phyloP scores from a whole-genome alignment of 2,888 invertebrate species.

The Cylindroiulus punctatus region DNA sequence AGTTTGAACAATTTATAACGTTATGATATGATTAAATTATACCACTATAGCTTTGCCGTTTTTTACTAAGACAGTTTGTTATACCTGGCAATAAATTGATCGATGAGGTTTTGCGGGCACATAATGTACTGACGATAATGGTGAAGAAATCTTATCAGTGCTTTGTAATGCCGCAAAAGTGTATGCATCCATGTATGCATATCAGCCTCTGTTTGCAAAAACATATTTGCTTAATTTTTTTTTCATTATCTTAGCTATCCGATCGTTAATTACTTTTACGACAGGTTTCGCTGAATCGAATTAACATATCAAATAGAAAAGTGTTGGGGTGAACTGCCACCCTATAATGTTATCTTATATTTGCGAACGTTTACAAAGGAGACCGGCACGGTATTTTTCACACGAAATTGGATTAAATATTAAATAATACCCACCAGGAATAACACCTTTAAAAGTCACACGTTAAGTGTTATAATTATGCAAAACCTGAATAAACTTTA shows the following conservation, averaged over 20 bases:
- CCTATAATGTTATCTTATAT: not conserved
- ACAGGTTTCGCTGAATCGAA: not conserved
- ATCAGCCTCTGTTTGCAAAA: not conserved
- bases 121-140: not conserved
- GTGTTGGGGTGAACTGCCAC: not conserved
- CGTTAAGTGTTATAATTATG: not conserved
- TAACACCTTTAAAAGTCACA: not conserved
- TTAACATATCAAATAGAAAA: conserved; percentile 8
- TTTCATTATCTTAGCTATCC: not conserved
- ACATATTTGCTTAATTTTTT: not conserved
- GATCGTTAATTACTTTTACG: conserved; percentile 30
- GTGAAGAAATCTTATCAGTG: conserved; percentile 2
- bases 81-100: not conserved
- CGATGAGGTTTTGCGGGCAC: not conserved
- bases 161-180: not conserved
- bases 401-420: conserved; percentile 47
- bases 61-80: not conserved
- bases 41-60: not conserved
- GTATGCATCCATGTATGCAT: not conserved
- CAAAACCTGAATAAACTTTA: not conserved
- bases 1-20: too few species aligned
- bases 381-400: conserved; percentile 40
- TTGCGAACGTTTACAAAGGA: not conserved
- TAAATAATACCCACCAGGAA: not conserved
- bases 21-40: not conserved